A percentile compares a stretch with the other conserved stretches of the same genome.
Conservation (phyloP, 2,888 invertebrate genomes). For the Lagria hirta region DNA sequence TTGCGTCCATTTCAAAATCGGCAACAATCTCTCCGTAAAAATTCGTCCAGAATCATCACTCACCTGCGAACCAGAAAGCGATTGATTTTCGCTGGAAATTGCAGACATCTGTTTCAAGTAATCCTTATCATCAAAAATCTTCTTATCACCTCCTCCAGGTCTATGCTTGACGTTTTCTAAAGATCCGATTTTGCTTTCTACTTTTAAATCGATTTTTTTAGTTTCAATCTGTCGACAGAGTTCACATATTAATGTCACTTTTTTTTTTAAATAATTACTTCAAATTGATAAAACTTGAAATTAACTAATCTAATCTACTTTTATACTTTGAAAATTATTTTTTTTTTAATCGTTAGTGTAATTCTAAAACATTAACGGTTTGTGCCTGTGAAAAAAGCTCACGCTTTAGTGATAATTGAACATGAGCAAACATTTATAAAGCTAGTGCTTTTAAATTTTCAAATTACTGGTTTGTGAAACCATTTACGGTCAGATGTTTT, state of each 20-base stretch:
- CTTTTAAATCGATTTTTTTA: constrained; percentile 90
- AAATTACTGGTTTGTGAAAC: too few relatives aligned
- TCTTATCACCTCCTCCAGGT: constrained; percentile 91
- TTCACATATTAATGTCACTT: too few relatives aligned
- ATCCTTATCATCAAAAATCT: constrained; percentile 90
- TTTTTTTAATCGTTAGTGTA: too few relatives aligned
- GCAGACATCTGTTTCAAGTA: constrained; percentile 77
- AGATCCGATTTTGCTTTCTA: constrained; percentile 89
- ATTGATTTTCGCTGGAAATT: constrained; percentile 58
- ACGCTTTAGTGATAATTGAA: constrained; percentile 7
- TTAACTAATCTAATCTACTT: too few relatives aligned
- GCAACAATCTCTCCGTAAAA: constrained; percentile 28
- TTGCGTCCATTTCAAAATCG: constrained; percentile 30
- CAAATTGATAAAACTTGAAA: too few relatives aligned
- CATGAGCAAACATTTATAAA: constrained; percentile 13
- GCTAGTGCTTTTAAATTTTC: constrained; percentile 18
- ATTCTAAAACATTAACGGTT: too few relatives aligned
- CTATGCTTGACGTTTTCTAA: constrained; percentile 88
- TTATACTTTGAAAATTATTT: too few relatives aligned
- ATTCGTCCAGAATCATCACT: constrained; percentile 35
- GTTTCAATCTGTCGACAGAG: constrained; percentile 70
- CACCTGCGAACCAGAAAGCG: constrained; percentile 61
- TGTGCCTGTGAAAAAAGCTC: constrained; percentile 22
- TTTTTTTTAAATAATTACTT: too few relatives aligned
- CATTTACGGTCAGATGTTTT: too few relatives aligned